These are phyloP conservation scores for Choristoneura rosaceana DNA, from an alignment of 2,888 invertebrate species.

Conservation along the genomic window DNA sequence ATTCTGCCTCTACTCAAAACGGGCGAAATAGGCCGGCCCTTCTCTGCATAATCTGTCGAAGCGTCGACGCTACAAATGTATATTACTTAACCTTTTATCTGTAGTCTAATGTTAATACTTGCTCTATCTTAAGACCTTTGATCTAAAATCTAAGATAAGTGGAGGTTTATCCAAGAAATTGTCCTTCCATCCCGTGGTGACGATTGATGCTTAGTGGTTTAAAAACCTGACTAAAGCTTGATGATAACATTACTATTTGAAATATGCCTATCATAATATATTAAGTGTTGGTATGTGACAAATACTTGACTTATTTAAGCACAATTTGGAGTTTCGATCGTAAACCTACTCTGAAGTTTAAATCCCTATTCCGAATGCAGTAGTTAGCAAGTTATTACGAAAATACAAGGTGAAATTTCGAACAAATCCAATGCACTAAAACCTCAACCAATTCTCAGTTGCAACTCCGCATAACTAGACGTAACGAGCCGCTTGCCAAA, in stretches of 20 bases:
- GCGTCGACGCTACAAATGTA: conserved; percentile 1
- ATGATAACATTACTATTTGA: not conserved
- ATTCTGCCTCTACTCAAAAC: conserved; percentile 6
- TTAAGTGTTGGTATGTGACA: too few species aligned
- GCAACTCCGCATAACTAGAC: conserved; percentile 21
- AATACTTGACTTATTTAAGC: too few species aligned
- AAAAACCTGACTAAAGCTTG: too few species aligned
- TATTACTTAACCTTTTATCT: conserved; percentile 4
- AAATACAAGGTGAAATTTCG: not conserved
- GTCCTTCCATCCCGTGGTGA: not conserved
- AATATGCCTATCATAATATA: too few species aligned
- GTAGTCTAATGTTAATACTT: not conserved
- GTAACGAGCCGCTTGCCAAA: conserved; percentile 33
- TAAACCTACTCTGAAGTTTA: not conserved
- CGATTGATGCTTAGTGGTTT: not conserved
- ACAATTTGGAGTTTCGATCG: too few species aligned
- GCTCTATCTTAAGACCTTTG: not conserved
- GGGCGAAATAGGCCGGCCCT: conserved; percentile 16
- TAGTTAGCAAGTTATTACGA: too few species aligned
- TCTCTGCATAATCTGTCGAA: conserved; percentile 16
- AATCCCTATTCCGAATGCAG: too few species aligned
- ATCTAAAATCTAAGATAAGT: not conserved
- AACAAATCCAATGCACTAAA: not conserved
- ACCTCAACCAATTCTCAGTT: not conserved
- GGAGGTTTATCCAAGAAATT: not conserved